phyloP scores from a whole-genome alignment of 2,888 invertebrate genomes.

The Parnassius mnemosyne region DNA sequence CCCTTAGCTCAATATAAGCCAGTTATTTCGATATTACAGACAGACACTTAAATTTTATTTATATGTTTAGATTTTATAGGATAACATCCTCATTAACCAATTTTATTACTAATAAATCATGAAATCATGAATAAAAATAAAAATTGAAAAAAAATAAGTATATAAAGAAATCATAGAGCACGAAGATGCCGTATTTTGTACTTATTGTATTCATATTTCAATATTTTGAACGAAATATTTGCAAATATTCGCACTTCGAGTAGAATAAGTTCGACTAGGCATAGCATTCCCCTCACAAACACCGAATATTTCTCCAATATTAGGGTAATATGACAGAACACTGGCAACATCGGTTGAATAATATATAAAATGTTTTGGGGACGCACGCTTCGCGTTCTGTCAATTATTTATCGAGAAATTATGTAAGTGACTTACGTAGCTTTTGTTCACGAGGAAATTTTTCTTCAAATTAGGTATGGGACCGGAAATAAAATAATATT shows the following conservation, averaged over 20 bases:
- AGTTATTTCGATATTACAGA: too few relatives aligned
- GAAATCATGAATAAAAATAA: too few relatives aligned
- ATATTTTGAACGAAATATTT: constrained; percentile 20
- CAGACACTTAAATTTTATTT: too few relatives aligned
- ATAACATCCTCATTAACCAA: too few relatives aligned
- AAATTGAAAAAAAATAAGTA: too few relatives aligned
- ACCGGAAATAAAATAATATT: neutral
- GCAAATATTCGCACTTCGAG: constrained; percentile 20
- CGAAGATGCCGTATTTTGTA: neutral
- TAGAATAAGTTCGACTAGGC: constrained; percentile 25
- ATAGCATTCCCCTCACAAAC: constrained; percentile 63
- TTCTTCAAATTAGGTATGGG: constrained; percentile 11
- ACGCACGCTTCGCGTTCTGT: constrained; percentile 56
- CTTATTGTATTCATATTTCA: constrained; percentile 7
- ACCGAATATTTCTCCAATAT: constrained; percentile 72
- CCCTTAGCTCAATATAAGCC: too few relatives aligned
- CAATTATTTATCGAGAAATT: constrained; percentile 77
- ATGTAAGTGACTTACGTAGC: constrained; percentile 57
- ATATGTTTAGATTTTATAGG: too few relatives aligned
- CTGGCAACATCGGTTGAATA: constrained; percentile 73
- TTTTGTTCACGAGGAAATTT: constrained; percentile 29
- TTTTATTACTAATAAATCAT: too few relatives aligned
- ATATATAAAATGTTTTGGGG: constrained; percentile 67
- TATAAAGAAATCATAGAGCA: too few relatives aligned
- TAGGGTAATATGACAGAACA: constrained; percentile 76